Percentiles rank a stretch among this genome's conserved stretches.
Evolutionary conservation across 2,113 vertebrate genomes (phyloP).

Genomic region (Campylomormyrus tamandua): DNA sequence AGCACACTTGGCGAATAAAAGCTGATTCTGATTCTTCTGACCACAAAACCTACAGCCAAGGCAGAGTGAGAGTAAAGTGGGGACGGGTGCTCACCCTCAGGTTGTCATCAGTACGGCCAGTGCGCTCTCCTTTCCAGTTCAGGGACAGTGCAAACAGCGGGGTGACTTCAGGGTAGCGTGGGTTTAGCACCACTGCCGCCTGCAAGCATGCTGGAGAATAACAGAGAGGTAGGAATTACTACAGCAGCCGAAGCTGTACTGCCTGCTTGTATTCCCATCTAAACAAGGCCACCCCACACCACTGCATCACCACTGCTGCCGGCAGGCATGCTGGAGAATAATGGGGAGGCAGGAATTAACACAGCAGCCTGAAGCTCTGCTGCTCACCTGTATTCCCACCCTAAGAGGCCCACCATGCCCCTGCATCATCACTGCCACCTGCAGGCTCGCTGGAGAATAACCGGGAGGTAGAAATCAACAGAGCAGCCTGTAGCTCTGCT

Average conservation of each 20-base stretch:
- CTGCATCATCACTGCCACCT: constrained; percentile 74
- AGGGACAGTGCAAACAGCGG: constrained; percentile 86
- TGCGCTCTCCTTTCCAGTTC: constrained; percentile 94
- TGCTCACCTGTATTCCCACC: not conserved
- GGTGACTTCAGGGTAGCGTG: constrained; percentile 78
- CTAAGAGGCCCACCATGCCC: not conserved
- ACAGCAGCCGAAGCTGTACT: not conserved
- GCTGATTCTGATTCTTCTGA: not conserved
- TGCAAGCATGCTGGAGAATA: constrained; percentile 74
- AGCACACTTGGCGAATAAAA: no score
- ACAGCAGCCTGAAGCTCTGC: not conserved
- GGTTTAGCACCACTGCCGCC: constrained; percentile 78
- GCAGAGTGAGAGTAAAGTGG: not conserved
- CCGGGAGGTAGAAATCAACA: not conserved
- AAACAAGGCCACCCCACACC: not conserved
- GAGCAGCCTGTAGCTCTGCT: not conserved
- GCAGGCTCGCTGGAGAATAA: constrained; percentile 68
- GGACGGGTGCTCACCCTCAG: constrained; percentile 65
- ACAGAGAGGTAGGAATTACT: not conserved
- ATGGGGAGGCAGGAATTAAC: not conserved
- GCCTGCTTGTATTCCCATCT: no score
- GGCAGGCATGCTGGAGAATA: constrained; percentile 72
- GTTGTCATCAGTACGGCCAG: constrained; percentile 80
- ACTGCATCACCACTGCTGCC: constrained; percentile 68
- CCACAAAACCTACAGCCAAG: not conserved